These are phyloP conservation scores for Disparrhopalites patrizii DNA, from an alignment of 2,888 invertebrate genomes.

Conservation along the genomic window DNA sequence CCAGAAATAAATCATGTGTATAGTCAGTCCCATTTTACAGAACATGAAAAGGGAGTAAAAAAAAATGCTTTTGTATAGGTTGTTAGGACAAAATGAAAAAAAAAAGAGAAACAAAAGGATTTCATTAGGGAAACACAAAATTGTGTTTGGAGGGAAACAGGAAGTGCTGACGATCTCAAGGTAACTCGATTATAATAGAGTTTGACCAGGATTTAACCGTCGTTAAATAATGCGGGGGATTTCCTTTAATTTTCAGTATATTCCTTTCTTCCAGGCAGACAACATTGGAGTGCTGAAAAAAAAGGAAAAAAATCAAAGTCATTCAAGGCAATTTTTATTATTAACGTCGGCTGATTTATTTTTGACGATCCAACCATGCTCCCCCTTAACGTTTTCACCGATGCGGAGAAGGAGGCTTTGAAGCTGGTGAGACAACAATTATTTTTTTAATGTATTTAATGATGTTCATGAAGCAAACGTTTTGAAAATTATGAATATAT, in stretches of 20 bases:
- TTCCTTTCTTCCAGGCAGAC: not conserved
- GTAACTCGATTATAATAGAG: too few species aligned
- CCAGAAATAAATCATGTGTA: too few species aligned
- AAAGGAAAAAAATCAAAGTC: not conserved
- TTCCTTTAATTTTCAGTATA: not conserved
- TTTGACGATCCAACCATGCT: not conserved
- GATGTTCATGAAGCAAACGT: not conserved
- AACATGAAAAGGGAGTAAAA: too few species aligned
- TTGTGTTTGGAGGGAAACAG: too few species aligned
- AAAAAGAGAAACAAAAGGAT: too few species aligned
- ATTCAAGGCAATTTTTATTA: not conserved
- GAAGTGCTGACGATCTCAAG: too few species aligned
- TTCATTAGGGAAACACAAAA: too few species aligned
- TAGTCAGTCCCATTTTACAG: too few species aligned
- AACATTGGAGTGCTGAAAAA: not conserved
- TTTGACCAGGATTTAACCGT: too few species aligned
- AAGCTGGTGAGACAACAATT: conserved; percentile 13
- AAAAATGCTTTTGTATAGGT: too few species aligned
- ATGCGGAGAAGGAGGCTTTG: conserved; percentile 16
- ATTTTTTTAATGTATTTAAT: not conserved
- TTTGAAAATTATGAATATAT: not conserved
- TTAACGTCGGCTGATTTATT: not conserved
- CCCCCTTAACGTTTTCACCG: conserved; percentile 24
- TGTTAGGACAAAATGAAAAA: too few species aligned
- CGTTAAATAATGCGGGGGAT: not conserved